phyloP scores from a whole-genome alignment of 2,797 vertebrate genomes.

The Enteromius argenteus region DNA sequence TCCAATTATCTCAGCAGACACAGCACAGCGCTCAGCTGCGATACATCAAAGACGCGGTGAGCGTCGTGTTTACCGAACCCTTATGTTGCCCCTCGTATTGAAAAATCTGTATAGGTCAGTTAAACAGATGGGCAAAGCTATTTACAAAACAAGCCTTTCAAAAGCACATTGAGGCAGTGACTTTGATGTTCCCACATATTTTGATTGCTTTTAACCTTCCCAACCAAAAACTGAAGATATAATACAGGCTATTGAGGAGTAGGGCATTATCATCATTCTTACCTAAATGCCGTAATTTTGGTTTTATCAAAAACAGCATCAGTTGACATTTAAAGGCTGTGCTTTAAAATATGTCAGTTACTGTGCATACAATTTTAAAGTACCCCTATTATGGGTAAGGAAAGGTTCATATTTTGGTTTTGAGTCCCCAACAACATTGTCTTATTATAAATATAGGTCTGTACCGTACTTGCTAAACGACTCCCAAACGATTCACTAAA shows the following conservation, averaged over 20 bases:
- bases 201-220: slow-evolving; percentile 63
- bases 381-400: too few relatives aligned
- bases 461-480: too few relatives aligned
- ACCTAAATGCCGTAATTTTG: slow-evolving; percentile 35
- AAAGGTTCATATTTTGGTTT: too few relatives aligned
- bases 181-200: slow-evolving; percentile 49
- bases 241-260: slow-evolving; percentile 25
- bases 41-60: slow-evolving; percentile 23
- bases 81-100: slow-evolving; percentile 10
- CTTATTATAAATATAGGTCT: too few relatives aligned
- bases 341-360: slow-evolving; percentile 22
- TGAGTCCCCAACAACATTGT: too few relatives aligned
- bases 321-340: not conserved
- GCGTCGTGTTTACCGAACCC: slow-evolving; percentile 36
- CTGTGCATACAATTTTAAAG: not conserved
- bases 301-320: not conserved
- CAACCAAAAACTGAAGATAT: not conserved
- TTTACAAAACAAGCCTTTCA: slow-evolving; percentile 52
- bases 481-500: too few relatives aligned
- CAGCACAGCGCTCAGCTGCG: slow-evolving; percentile 44
- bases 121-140: slow-evolving; percentile 31
- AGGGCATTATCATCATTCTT: slow-evolving; percentile 46
- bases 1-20: slow-evolving; percentile 76
- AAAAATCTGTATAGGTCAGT: slow-evolving; percentile 10
- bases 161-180: slow-evolving; percentile 21